A percentile compares a stretch with the other conserved stretches of the same genome.
These are phyloP conservation scores for Orestias chungarensis DNA, from an alignment of 2,797 vertebrate species.

Conservation along the genomic window DNA sequence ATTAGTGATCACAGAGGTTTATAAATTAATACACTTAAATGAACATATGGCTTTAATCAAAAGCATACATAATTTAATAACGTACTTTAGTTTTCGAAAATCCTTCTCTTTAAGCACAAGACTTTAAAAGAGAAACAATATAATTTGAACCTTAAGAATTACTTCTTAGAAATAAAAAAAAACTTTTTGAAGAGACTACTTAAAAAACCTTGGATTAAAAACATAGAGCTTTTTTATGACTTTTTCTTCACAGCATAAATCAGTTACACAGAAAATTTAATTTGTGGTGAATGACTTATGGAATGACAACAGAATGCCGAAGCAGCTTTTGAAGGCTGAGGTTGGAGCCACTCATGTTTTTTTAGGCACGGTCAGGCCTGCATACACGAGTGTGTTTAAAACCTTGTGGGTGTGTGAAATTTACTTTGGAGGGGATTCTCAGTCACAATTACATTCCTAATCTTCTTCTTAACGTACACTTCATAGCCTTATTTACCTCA, in stretches of 20 bases:
- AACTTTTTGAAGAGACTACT: conserved; percentile 20
- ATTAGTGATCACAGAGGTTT: neutral
- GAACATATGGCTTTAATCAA: conserved; percentile 1
- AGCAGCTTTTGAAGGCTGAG: conserved; percentile 62
- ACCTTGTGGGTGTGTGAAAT: conserved; percentile 17
- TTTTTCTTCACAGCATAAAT: conserved; percentile 74
- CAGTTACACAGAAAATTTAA: conserved; percentile 71
- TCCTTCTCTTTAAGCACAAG: conserved; percentile 8
- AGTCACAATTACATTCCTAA: conserved; percentile 24
- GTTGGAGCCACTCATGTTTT: conserved; percentile 68
- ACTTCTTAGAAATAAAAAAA: conserved; percentile 40
- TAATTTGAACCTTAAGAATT: conserved; percentile 23
- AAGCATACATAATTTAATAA: neutral
- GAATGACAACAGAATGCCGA: conserved; percentile 73
- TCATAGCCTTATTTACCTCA: conserved; percentile 26
- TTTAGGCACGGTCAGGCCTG: conserved; percentile 59
- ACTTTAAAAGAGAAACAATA: conserved; percentile 26
- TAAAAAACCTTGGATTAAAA: conserved; percentile 48
- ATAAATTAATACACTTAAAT: conserved; percentile 3
- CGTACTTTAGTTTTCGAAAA: neutral
- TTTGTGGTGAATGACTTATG: conserved; percentile 77
- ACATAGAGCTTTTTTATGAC: conserved; percentile 45
- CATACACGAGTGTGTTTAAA: conserved; percentile 11
- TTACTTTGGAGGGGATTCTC: conserved; percentile 35
- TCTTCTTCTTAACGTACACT: conserved; percentile 22